Conservation (phyloP, 1,140 invertebrate genomes). For the Carposina sasakii region DNA sequence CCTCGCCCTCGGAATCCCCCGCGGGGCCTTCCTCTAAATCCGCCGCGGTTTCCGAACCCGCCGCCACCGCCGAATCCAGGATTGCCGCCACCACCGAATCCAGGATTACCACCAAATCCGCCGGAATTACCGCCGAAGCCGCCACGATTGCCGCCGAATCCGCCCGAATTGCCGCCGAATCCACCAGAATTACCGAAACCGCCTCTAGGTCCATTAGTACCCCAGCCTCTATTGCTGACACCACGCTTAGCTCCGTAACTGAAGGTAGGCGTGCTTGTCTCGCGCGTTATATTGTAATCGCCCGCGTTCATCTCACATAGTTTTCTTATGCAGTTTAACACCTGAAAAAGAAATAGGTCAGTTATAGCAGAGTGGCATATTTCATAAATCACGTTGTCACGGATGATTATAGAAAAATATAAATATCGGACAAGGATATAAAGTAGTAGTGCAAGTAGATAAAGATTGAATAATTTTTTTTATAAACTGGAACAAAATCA, state of each 20-base stretch:
- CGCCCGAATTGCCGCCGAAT: conserved; percentile 23
- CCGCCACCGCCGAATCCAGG: conserved; percentile 23
- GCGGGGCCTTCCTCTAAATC: conserved; percentile 13
- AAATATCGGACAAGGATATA: too few species aligned
- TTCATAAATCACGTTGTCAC: too few species aligned
- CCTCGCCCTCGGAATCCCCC: conserved; percentile 8
- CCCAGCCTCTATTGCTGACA: conserved; percentile 38
- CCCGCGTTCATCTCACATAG: conserved; percentile 83
- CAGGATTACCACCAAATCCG: conserved; percentile 14
- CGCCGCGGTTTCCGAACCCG: conserved; percentile 19
- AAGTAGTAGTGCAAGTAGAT: too few species aligned
- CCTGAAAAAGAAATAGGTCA: conserved; percentile 50
- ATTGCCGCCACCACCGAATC: conserved; percentile 29
- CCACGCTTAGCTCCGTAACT: conserved; percentile 50
- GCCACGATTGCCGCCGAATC: not conserved
- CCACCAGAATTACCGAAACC: too few species aligned
- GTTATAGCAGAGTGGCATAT: too few species aligned
- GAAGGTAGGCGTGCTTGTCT: conserved; percentile 49
- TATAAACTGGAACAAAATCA: too few species aligned
- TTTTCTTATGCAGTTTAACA: conserved; percentile 77
- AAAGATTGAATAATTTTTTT: too few species aligned
- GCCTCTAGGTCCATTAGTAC: conserved; percentile 44
- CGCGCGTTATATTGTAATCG: conserved; percentile 77
- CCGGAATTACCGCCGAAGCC: conserved; percentile 14
- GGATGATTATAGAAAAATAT: too few species aligned